Percentiles rank a stretch among this genome's conserved stretches.
Conservation (phyloP, 2,797 vertebrate genomes). For the Chrysocyon brachyurus region DNA sequence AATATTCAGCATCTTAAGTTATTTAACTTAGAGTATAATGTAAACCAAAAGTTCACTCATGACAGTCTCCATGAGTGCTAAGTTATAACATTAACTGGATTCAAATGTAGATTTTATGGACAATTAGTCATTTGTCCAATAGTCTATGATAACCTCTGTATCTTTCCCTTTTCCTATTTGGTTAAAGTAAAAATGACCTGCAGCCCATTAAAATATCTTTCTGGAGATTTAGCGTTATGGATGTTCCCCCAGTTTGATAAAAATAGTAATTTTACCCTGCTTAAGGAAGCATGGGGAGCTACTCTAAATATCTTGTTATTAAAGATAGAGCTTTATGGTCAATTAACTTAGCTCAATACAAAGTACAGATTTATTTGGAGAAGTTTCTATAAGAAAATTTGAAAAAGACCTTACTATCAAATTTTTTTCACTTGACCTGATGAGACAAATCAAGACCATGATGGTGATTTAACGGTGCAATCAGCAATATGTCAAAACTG, state of each 20-base stretch:
- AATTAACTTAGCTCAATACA: conserved; percentile 83
- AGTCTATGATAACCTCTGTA: neutral
- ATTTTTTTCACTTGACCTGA: conserved; percentile 84
- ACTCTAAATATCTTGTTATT: conserved; percentile 68
- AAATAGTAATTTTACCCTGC: conserved; percentile 42
- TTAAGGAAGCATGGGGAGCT: neutral
- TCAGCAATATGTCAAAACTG: conserved; percentile 89
- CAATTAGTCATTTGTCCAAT: conserved; percentile 15
- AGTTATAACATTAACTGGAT: neutral
- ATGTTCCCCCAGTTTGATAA: conserved; percentile 26
- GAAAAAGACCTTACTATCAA: conserved; percentile 83
- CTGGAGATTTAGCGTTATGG: neutral
- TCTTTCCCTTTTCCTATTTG: neutral
- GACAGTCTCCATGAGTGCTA: neutral
- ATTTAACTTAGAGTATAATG: conserved; percentile 37
- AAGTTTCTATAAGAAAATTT: conserved; percentile 82
- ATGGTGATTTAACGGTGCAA: conserved; percentile 90
- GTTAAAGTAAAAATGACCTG: conserved; percentile 16
- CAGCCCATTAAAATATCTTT: neutral
- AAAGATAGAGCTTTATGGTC: conserved; percentile 73
- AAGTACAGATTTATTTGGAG: conserved; percentile 85
- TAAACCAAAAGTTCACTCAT: neutral
- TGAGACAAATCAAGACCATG: conserved; percentile 87
- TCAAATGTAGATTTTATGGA: neutral
- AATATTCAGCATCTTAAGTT: neutral